Base-by-base conservation (phyloP, 2,797 vertebrate genomes). In the Acanthornis magna region DNA sequence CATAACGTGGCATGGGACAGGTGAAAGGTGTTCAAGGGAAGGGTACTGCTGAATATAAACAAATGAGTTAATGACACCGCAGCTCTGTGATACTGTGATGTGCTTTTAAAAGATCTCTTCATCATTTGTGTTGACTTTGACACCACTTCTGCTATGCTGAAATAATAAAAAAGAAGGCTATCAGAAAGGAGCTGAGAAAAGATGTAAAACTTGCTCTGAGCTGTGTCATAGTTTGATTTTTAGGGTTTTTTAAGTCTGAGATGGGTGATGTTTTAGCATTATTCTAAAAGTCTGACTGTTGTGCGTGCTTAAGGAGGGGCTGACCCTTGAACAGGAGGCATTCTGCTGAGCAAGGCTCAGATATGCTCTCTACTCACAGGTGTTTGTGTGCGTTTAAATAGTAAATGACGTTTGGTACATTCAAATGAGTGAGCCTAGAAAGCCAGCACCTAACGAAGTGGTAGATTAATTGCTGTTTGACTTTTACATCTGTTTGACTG, bases 311-410 rank as follows among this genome's bases (percentile, higher is more conserved):
- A 61, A 68, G 51, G 73, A 78, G 79, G 32, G 54, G 48, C 88
- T 88, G 89, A 67, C 40, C 66, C 70, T 88, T 81, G 82, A 61
- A 60, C 75, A 60, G 91, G 62, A 72, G 42, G 22, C 47, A 14
- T 19, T 55, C 23, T 4, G 16, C 30, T 65, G 72, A 90, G 55
- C 73, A 72, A 36, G n/a, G 58, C 61, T 65, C 40, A 53, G 71
- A 20, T 61, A 4, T 12, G 40, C 12, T 74, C 13, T 43, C 68
- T 63, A 2, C 55, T 76, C 57, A 12, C 13, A n/a, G 43, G 29
- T 85, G 43, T 40, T 34, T 43, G 23, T 34, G 43, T 88, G 43
- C 25, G 5, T 21, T 13, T 21, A 13, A 54, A 48, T 13, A 21
- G 8, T 51, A 32, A 85, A 72, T 70, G 36, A 38, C 34, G 42